These are phyloP conservation scores for Mellivora capensis DNA, from an alignment of 2,113 vertebrate genomes.

Conservation along the genomic window DNA sequence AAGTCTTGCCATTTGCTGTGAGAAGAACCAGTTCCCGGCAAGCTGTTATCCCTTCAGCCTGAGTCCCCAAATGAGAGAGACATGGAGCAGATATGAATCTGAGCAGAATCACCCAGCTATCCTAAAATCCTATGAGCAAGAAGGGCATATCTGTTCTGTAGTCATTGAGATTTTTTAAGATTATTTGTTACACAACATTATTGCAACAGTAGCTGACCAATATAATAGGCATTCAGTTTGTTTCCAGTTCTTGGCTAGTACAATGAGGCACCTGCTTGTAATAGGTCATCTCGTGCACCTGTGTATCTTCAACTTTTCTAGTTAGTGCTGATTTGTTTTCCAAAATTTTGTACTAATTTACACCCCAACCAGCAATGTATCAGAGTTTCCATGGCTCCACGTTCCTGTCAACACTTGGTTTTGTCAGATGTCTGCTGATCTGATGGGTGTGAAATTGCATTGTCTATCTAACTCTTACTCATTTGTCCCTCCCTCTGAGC, in stretches of 20 bases:
- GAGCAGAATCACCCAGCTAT: background rate
- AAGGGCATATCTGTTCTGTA: background rate
- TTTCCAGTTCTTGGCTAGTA: background rate
- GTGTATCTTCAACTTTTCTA: background rate
- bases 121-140: background rate
- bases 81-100: background rate
- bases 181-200: background rate
- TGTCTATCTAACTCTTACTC: background rate
- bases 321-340: conserved; percentile 16
- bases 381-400: background rate
- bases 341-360: background rate
- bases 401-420: conserved; percentile 31
- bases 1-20: background rate
- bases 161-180: background rate
- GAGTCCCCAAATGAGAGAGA: background rate
- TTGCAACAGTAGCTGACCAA: background rate
- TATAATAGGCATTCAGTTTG: background rate
- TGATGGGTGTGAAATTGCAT: conserved; percentile 13
- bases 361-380: background rate
- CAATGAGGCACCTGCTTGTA: background rate
- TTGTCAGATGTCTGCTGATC: conserved; percentile 29
- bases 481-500: background rate
- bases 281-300: background rate
- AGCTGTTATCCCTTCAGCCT: background rate
- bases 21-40: background rate